Conservation (phyloP, 37 sponge, comb jelly and placozoan species). For the Halisarca cf. caerulea region DNA sequence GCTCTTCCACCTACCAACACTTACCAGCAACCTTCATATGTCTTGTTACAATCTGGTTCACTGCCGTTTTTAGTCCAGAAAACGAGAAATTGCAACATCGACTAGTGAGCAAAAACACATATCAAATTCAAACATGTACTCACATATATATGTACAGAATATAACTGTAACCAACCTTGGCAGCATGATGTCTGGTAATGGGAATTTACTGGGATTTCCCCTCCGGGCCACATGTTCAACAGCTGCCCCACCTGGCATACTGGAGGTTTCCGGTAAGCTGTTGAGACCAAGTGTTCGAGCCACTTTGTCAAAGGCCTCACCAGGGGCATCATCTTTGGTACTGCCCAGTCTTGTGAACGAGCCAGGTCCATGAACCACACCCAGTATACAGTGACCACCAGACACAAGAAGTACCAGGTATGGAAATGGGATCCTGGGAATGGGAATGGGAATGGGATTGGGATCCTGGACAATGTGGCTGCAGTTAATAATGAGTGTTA, state of each 20-base stretch:
- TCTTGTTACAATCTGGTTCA: background rate
- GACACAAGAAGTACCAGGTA: constrained; percentile 81
- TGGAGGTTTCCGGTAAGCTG: constrained; percentile 41
- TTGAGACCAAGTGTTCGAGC: constrained; percentile 53
- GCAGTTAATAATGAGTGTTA: no score
- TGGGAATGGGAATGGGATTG: no score
- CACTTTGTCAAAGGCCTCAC: constrained; percentile 75
- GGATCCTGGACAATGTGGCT: no score
- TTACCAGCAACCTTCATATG: background rate
- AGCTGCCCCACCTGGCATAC: constrained; percentile 74
- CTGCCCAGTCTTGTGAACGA: constrained; percentile 53
- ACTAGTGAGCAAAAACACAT: constrained; percentile 24
- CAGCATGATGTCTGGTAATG: constrained; percentile 39
- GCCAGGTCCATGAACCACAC: constrained; percentile 35
- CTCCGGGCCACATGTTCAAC: constrained; percentile 57
- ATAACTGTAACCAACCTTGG: constrained; percentile 11
- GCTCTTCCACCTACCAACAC: background rate
- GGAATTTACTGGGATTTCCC: constrained; percentile 40
- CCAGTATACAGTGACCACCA: constrained; percentile 83
- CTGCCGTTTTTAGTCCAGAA: constrained; percentile 67
- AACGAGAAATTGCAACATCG: constrained; percentile 75
- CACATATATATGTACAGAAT: background rate
- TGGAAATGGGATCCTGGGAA: constrained; percentile 85
- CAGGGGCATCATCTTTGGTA: constrained; percentile 64
- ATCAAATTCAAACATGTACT: no score